A percentile compares a stretch with the other conserved stretches of the same genome.
Conservation (phyloP, 2,888 invertebrate genomes). For the Aleiodes alternator region DNA sequence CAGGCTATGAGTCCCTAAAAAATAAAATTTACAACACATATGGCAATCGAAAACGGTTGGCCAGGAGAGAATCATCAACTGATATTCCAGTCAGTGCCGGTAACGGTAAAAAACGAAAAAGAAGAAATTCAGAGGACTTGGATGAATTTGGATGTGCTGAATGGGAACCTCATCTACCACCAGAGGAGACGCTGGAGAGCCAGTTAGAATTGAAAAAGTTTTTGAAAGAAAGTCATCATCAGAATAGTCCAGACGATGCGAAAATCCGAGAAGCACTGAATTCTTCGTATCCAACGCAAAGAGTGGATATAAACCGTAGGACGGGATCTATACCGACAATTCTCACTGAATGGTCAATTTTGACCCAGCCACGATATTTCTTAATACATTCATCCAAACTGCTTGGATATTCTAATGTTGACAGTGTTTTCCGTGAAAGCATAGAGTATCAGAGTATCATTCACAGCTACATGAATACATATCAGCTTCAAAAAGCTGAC, state of each 20-base stretch:
- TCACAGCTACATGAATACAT: too few relatives aligned
- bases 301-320: too few relatives aligned
- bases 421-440: not conserved
- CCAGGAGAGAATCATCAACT: not conserved
- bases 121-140: not conserved
- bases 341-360: not conserved
- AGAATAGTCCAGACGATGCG: not conserved
- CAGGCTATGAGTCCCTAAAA: not conserved
- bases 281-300: too few relatives aligned
- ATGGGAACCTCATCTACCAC: too few relatives aligned
- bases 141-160: not conserved
- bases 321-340: too few relatives aligned
- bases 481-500: too few relatives aligned
- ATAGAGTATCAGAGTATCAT: too few relatives aligned
- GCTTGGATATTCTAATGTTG: not conserved
- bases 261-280: not conserved
- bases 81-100: too few relatives aligned
- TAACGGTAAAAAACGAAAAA: not conserved
- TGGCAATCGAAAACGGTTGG: not conserved
- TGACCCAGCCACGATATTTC: slow-evolving; percentile 6
- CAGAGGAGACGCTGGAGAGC: not conserved
- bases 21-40: not conserved
- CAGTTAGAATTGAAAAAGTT: not conserved
- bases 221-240: not conserved
- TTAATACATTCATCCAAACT: not conserved